phyloP scores from a whole-genome alignment of 2,113 vertebrate genomes.

The Osmerus eperlanus region DNA sequence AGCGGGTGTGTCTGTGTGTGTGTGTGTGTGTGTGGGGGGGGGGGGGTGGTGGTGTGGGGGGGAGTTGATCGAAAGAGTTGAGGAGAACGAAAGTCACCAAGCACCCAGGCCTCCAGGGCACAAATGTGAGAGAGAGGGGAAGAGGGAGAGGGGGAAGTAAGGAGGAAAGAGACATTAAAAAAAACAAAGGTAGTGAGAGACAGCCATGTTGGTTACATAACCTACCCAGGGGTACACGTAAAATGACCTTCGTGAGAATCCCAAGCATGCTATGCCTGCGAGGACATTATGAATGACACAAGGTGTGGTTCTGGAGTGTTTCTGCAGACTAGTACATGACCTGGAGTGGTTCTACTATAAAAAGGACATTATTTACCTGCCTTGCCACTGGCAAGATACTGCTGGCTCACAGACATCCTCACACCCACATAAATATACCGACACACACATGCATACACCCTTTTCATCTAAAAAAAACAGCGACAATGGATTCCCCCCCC shows the following conservation, averaged over 20 bases:
- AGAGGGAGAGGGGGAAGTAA: constrained; percentile 2
- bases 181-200: constrained; percentile 34
- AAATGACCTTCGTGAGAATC: constrained; percentile 63
- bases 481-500: too few relatives aligned
- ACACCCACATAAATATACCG: background rate
- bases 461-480: background rate
- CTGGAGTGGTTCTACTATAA: constrained; percentile 26
- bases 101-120: too few relatives aligned
- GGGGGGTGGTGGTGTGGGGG: too few relatives aligned
- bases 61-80: too few relatives aligned
- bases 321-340: constrained; percentile 27
- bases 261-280: constrained; percentile 23
- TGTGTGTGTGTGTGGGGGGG: too few relatives aligned
- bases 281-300: constrained; percentile 38
- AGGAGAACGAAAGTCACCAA: too few relatives aligned
- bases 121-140: too few relatives aligned
- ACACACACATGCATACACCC: constrained; percentile 28
- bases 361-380: constrained; percentile 51
- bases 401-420: background rate
- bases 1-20: too few relatives aligned
- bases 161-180: constrained; percentile 32
- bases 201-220: constrained; percentile 51
- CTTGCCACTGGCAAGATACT: constrained; percentile 31
- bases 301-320: constrained; percentile 33
- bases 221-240: constrained; percentile 49